These are phyloP conservation scores for Hemiscyllium ocellatum DNA, from an alignment of 2,113 vertebrate genomes.

Conservation along the genomic window DNA sequence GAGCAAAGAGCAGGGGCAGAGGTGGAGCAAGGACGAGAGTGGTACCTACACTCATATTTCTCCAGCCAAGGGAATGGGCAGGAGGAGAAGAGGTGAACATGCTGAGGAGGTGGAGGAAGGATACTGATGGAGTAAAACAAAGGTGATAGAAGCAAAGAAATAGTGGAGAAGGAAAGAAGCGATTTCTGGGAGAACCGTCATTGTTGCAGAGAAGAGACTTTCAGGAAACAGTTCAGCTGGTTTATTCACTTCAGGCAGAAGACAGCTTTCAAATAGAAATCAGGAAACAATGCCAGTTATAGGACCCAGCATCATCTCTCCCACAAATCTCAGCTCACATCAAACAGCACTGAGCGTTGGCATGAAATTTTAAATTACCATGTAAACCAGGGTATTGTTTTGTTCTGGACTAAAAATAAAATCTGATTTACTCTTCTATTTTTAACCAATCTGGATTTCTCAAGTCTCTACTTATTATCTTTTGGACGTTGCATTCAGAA, in stretches of 20 bases:
- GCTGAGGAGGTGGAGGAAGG: not conserved
- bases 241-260: not conserved
- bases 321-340: not conserved
- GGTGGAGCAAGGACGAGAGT: not conserved
- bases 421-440: slow-evolving; percentile 5
- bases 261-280: not conserved
- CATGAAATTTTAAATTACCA: not conserved
- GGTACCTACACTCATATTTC: not conserved
- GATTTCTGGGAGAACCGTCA: not conserved
- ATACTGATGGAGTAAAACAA: not conserved
- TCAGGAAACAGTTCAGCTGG: not conserved
- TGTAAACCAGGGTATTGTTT: not conserved
- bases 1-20: not conserved
- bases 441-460: not conserved
- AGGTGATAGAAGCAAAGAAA: not conserved
- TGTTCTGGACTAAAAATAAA: not conserved
- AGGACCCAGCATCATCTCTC: not conserved
- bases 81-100: not conserved
- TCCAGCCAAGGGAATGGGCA: not conserved
- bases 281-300: not conserved
- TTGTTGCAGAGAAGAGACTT: not conserved
- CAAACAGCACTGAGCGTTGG: not conserved
- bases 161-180: not conserved
- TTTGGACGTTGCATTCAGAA: not conserved
- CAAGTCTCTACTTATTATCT: not conserved